phyloP scores from a whole-genome alignment of 2,888 invertebrate genomes.

The Melolontha melolontha region DNA sequence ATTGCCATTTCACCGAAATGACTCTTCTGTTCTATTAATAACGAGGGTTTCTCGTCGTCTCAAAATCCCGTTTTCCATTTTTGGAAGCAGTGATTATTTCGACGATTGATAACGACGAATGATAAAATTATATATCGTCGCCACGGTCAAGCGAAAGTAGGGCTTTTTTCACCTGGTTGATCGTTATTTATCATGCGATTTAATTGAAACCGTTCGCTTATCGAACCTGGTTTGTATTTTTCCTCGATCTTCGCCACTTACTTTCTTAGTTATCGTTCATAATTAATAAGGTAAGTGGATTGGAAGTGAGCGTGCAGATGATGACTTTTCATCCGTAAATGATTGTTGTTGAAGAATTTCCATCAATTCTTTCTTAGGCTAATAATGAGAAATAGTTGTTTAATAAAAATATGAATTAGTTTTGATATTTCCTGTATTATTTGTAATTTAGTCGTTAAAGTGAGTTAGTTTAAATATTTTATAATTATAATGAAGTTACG shows the following conservation, averaged over 20 bases:
- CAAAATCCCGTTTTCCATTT: constrained; percentile 4
- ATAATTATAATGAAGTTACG: no score
- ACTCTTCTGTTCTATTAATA: no score
- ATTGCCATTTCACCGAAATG: no score
- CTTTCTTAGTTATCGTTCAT: neutral
- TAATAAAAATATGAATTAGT: no score
- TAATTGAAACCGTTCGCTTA: constrained; percentile 24
- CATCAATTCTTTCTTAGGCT: no score
- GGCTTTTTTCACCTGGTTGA: constrained; percentile 6
- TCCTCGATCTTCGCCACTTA: neutral
- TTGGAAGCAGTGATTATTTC: neutral
- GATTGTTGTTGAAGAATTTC: neutral
- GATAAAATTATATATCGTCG: no score
- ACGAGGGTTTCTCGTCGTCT: no score
- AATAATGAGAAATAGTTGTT: no score
- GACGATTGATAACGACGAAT: neutral
- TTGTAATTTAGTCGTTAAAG: no score
- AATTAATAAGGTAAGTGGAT: constrained; percentile 23
- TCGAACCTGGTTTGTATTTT: constrained; percentile 26
- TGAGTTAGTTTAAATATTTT: no score
- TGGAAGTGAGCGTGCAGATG: constrained; percentile 24
- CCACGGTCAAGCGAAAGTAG: constrained; percentile 31
- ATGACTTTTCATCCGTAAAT: constrained; percentile 6
- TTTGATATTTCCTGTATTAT: no score
- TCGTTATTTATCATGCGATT: constrained; percentile 18